phyloP scores from a whole-genome alignment of 2,888 invertebrate species.

The Xestia sexstrigata region DNA sequence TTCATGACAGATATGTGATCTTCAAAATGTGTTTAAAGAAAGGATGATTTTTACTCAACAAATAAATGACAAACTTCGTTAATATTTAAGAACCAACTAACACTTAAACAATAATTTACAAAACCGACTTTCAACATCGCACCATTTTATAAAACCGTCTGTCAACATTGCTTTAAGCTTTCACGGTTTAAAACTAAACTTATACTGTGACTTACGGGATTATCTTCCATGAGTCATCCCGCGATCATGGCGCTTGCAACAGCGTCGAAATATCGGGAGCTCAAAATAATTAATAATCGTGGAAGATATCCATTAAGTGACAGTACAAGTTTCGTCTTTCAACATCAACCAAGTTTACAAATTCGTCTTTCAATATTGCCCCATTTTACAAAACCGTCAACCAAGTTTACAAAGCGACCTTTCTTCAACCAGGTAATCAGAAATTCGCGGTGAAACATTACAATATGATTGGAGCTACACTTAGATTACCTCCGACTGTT shows the following conservation, averaged over 20 bases:
- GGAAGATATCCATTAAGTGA: no score
- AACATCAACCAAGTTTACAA: constrained; percentile 1
- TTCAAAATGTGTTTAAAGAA: neutral
- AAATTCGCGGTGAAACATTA: constrained; percentile 54
- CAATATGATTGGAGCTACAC: constrained; percentile 26
- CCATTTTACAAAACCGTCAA: constrained; percentile 4
- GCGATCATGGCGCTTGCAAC: no score
- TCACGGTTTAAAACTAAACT: neutral
- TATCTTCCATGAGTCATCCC: no score
- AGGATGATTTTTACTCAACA: neutral
- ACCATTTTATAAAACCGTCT: neutral
- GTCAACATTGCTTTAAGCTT: neutral
- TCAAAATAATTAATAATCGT: no score
- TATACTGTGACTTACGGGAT: no score
- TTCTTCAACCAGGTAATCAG: constrained; percentile 50
- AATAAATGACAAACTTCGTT: neutral
- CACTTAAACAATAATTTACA: constrained; percentile 10
- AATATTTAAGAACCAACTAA: constrained; percentile 24
- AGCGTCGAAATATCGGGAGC: no score
- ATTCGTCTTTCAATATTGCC: neutral
- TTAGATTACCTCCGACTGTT: constrained; percentile 84
- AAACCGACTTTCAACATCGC: neutral
- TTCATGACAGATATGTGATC: neutral
- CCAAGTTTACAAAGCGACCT: constrained; percentile 5
- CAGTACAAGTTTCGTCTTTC: neutral